These are phyloP conservation scores for Sarcophaga caerulescens DNA, from an alignment of 2,888 invertebrate genomes.

Conservation along the genomic window DNA sequence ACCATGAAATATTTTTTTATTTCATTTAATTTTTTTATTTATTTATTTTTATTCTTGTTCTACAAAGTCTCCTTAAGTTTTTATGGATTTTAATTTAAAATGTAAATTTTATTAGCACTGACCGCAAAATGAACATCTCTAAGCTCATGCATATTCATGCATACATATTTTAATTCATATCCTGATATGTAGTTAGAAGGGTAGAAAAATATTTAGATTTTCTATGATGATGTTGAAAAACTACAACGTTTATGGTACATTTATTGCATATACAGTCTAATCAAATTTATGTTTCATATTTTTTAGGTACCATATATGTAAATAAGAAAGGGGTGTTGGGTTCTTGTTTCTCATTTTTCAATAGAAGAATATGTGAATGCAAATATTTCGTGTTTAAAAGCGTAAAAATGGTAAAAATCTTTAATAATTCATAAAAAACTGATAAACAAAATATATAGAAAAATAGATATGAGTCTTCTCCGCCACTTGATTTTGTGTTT, in stretches of 20 bases:
- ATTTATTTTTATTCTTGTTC: background rate
- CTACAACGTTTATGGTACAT: slow-evolving; percentile 7
- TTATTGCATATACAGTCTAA: slow-evolving; percentile 9
- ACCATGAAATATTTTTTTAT: slow-evolving; percentile 33
- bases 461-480: too few relatives aligned
- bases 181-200: too few relatives aligned
- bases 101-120: slow-evolving; percentile 49
- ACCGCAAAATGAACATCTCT: slow-evolving; percentile 41
- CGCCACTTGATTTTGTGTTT: too few relatives aligned
- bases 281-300: slow-evolving; percentile 33
- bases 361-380: background rate
- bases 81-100: slow-evolving; percentile 45
- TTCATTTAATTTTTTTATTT: slow-evolving; percentile 12
- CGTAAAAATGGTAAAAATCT: background rate
- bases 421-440: too few relatives aligned
- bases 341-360: background rate
- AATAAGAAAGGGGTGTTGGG: too few relatives aligned
- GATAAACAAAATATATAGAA: too few relatives aligned
- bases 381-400: background rate
- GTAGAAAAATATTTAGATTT: too few relatives aligned
- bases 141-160: slow-evolving; percentile 11
- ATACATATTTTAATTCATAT: background rate
- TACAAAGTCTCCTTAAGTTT: background rate
- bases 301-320: background rate
- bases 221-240: slow-evolving; percentile 12